These are phyloP conservation scores for Callipepla californica DNA, from an alignment of 2,113 vertebrate genomes.

Conservation along the genomic window DNA sequence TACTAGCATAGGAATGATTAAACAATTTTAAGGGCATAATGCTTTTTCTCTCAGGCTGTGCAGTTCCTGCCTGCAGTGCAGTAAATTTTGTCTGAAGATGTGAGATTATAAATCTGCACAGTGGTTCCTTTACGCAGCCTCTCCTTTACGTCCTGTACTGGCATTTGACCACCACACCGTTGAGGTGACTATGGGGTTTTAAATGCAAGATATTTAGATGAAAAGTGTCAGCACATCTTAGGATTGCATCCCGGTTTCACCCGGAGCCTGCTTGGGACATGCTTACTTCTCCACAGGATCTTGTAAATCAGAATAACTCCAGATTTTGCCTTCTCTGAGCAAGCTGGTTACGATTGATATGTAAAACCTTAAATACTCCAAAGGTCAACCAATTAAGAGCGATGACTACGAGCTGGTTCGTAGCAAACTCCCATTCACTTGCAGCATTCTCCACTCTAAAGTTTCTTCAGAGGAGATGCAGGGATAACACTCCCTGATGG, in stretches of 20 bases:
- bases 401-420: background rate
- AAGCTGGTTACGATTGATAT: conserved; percentile 3
- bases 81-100: background rate
- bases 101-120: background rate
- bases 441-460: conserved; percentile 41
- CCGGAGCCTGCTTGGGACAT: background rate
- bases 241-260: background rate
- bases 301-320: background rate
- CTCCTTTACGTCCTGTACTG: background rate
- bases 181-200: background rate
- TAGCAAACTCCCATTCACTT: conserved; percentile 32
- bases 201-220: background rate
- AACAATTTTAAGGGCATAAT: background rate
- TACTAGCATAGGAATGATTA: background rate
- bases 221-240: background rate
- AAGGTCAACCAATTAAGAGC: conserved; percentile 22
- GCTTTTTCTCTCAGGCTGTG: background rate
- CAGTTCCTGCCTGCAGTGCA: background rate
- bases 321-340: conserved; percentile 14
- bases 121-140: background rate
- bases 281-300: background rate
- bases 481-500: conserved; percentile 15
- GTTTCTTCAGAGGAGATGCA: conserved; percentile 45
- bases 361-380: conserved; percentile 23
- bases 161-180: background rate